A percentile compares a stretch with the other conserved stretches of the same genome.
phyloP scores from a whole-genome alignment of 2,888 invertebrate species.

The Phaedon cochleariae region DNA sequence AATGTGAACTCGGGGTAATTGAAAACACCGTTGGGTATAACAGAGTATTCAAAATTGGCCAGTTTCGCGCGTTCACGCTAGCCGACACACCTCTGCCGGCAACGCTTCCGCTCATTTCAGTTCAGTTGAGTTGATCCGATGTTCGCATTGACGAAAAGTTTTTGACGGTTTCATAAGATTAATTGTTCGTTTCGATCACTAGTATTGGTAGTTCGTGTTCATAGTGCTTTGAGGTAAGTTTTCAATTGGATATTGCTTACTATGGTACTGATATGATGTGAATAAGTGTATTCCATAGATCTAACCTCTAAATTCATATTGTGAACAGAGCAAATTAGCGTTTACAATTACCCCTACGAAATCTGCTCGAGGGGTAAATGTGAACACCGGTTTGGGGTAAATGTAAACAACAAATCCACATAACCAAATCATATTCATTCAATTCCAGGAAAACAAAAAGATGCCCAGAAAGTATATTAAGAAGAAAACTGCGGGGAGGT shows the following conservation, averaged over 20 bases:
- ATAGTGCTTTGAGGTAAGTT: conserved; percentile 7
- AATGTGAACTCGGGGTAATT: conserved; percentile 3
- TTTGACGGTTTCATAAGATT: background rate
- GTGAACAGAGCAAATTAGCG: conserved; percentile 10
- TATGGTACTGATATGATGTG: conserved; percentile 2
- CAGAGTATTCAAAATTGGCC: background rate
- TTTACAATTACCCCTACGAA: conserved; percentile 26
- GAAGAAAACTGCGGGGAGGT: conserved; percentile 22
- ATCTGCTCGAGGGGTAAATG: conserved; percentile 20
- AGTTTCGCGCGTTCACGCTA: conserved; percentile 7
- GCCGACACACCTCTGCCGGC: conserved; percentile 2
- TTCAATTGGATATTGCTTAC: conserved; percentile 5
- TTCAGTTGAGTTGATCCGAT: conserved; percentile 1
- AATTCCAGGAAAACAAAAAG: conserved; percentile 14
- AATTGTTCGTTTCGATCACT: background rate
- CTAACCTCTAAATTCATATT: conserved; percentile 11
- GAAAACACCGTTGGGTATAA: background rate
- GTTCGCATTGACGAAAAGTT: conserved; percentile 2
- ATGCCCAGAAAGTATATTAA: conserved; percentile 21
- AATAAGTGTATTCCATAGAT: background rate
- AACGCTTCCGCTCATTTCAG: background rate
- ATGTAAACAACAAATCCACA: conserved; percentile 20
- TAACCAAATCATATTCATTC: background rate
- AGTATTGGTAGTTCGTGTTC: background rate
- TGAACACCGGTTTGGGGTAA: conserved; percentile 27